These are phyloP conservation scores for Phania funesta DNA, from an alignment of 2,888 invertebrate genomes.

Conservation along the genomic window DNA sequence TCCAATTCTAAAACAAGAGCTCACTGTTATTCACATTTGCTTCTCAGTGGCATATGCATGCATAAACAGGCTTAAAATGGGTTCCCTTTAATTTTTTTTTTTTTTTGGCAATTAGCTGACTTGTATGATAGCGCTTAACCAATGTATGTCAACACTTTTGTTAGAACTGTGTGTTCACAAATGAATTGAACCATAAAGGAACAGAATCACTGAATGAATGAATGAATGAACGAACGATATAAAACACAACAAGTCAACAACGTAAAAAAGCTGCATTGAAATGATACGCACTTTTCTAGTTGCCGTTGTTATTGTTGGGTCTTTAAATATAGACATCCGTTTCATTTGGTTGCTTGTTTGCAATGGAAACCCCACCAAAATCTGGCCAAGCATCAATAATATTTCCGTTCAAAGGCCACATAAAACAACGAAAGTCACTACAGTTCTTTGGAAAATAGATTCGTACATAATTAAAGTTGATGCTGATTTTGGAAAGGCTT, in stretches of 20 bases:
- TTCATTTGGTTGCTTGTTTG: slow-evolving; percentile 18
- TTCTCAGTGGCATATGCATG: not conserved
- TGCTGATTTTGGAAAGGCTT: no score
- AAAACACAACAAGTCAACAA: slow-evolving; percentile 15
- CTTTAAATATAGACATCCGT: slow-evolving; percentile 55
- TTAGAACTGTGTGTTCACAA: slow-evolving; percentile 30
- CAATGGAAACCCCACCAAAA: slow-evolving; percentile 32
- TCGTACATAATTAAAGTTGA: no score
- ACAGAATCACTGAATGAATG: not conserved
- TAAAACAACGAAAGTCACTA: not conserved
- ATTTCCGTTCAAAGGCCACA: slow-evolving; percentile 44
- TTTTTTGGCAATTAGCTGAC: slow-evolving; percentile 25
- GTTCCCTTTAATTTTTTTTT: not conserved
- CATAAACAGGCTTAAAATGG: slow-evolving; percentile 1
- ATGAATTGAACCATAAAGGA: slow-evolving; percentile 47
- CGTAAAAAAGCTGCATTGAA: not conserved
- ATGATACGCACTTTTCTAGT: slow-evolving; percentile 4
- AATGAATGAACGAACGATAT: slow-evolving; percentile 2
- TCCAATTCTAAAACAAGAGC: slow-evolving; percentile 17
- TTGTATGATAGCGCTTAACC: slow-evolving; percentile 23
- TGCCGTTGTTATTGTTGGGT: not conserved
- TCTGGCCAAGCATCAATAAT: slow-evolving; percentile 56
- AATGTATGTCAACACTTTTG: slow-evolving; percentile 43
- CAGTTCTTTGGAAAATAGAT: not conserved
- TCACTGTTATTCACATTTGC: slow-evolving; percentile 15